Evolutionary conservation across 1,140 invertebrate species (phyloP).

Genomic region (Eubasilissa regina): DNA sequence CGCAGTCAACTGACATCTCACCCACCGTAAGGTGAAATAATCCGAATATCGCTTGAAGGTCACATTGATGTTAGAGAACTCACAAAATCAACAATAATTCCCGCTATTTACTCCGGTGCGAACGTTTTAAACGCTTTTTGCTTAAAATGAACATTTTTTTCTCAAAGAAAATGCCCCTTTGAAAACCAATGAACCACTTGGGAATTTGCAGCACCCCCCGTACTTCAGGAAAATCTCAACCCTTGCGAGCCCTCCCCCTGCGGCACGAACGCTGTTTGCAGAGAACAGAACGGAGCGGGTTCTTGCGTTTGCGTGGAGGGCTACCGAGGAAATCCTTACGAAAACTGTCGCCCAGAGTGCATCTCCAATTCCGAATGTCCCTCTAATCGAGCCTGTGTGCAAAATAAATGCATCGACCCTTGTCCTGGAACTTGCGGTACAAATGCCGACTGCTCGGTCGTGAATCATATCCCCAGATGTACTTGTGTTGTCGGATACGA

Average conservation of each 20-base stretch:
- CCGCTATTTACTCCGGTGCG: slow-evolving; percentile 31
- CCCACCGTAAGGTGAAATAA: slow-evolving; percentile 38
- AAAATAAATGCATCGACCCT: slow-evolving; percentile 78
- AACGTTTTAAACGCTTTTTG: slow-evolving; percentile 33
- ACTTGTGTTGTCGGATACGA: slow-evolving; percentile 80
- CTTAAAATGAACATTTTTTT: slow-evolving; percentile 5
- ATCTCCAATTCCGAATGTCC: slow-evolving; percentile 78
- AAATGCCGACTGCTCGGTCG: slow-evolving; percentile 78
- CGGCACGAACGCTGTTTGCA: slow-evolving; percentile 76
- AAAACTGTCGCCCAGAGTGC: slow-evolving; percentile 81
- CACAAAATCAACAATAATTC: slow-evolving; percentile 1
- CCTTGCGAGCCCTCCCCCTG: slow-evolving; percentile 76
- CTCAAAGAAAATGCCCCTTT: not conserved
- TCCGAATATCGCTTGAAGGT: slow-evolving; percentile 35
- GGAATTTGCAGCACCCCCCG: slow-evolving; percentile 27
- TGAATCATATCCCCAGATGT: slow-evolving; percentile 78
- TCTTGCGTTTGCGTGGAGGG: slow-evolving; percentile 76
- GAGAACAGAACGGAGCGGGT: slow-evolving; percentile 77
- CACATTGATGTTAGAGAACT: slow-evolving; percentile 3
- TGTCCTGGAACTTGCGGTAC: slow-evolving; percentile 79
- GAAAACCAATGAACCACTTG: slow-evolving; percentile 3
- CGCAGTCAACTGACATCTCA: slow-evolving; percentile 2
- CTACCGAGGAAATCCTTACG: slow-evolving; percentile 77
- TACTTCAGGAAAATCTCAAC: slow-evolving; percentile 54
- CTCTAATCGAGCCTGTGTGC: slow-evolving; percentile 75